Percentiles rank a stretch among this genome's conserved stretches.
Conservation (phyloP, 2,113 vertebrate species). For the Lontra canadensis region DNA sequence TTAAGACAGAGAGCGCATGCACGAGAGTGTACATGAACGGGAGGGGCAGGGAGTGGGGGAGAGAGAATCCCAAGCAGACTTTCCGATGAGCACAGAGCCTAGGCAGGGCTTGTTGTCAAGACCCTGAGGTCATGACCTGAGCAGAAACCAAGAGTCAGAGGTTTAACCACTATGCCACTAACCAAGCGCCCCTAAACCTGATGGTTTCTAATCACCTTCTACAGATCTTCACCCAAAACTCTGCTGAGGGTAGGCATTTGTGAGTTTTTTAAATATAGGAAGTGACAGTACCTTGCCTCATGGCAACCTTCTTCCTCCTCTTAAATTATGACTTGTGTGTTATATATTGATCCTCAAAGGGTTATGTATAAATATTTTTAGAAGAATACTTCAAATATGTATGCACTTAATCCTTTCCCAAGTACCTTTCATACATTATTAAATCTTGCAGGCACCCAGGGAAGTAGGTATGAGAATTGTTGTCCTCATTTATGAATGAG, state of each 20-base stretch:
- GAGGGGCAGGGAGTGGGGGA: neutral
- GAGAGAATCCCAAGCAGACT: neutral
- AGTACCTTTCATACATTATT: slow-evolving; percentile 15
- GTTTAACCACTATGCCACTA: neutral
- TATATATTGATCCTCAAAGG: neutral
- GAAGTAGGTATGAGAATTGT: neutral
- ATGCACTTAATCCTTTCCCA: neutral
- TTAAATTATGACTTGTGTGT: neutral
- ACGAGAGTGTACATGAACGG: neutral
- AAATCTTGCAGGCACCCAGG: neutral
- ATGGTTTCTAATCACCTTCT: neutral
- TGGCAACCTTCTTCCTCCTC: fast-evolving
- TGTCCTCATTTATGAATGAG: neutral
- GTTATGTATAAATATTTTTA: neutral
- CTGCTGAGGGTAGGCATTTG: neutral
- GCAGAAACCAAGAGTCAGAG: neutral
- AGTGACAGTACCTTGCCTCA: neutral
- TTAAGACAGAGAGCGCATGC: neutral
- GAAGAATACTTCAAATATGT: neutral
- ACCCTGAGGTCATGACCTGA: neutral
- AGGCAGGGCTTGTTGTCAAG: neutral
- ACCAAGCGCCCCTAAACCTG: neutral
- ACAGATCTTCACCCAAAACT: neutral
- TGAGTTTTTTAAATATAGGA: neutral
- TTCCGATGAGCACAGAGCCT: neutral